Evolutionary conservation across 2,113 vertebrate species (phyloP).

Genomic region (Eretmodus cyanostictus): DNA sequence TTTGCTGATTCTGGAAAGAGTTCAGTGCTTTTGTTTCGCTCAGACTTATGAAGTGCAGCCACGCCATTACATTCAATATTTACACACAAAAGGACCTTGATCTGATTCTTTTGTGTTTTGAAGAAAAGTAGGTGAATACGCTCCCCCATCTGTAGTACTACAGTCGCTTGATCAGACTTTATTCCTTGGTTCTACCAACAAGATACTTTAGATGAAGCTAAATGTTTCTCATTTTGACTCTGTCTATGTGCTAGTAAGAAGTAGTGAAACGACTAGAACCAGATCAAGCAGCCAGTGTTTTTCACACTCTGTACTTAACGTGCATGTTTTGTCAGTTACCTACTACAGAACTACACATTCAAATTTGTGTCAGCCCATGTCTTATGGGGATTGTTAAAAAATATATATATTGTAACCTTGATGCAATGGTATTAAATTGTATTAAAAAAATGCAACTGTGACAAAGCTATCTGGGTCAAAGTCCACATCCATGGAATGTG

Average conservation of each 20-base stretch:
- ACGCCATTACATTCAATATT: not conserved
- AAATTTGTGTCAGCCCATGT: not conserved
- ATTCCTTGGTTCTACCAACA: not conserved
- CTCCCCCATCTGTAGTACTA: not conserved
- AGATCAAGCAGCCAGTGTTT: not conserved
- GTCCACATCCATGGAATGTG: not conserved
- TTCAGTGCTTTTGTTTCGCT: not conserved
- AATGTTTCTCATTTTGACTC: not conserved
- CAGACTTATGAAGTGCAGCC: not conserved
- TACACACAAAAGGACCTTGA: not conserved
- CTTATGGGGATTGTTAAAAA: not conserved
- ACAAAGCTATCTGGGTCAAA: conserved; percentile 2
- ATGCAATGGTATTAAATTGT: not conserved
- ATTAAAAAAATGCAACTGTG: not conserved
- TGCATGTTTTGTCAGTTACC: not conserved
- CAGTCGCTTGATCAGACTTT: conserved; percentile 8
- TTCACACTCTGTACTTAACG: not conserved
- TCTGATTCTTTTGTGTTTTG: not conserved
- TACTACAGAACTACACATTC: not conserved
- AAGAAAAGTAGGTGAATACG: conserved; percentile 13
- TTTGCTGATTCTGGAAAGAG: conserved; percentile 8
- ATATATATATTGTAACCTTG: not conserved
- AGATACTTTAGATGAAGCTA: not conserved
- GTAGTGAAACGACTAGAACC: not conserved
- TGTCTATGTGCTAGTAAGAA: not conserved